These are phyloP conservation scores for Microcebus jonahi DNA, from an alignment of 2,113 vertebrate genomes.

Conservation along the genomic window DNA sequence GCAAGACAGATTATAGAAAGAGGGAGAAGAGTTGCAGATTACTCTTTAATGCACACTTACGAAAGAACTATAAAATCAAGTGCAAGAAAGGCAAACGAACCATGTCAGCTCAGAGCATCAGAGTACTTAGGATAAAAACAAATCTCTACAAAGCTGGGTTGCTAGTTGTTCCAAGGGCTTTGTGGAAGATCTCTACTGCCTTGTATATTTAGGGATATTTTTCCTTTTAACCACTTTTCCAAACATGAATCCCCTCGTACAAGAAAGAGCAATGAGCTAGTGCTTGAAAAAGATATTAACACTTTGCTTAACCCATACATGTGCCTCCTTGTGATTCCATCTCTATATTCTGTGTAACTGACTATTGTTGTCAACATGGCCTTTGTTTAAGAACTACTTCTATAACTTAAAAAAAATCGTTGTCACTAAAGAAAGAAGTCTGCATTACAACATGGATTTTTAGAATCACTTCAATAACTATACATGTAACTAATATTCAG, in stretches of 20 bases:
- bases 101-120: background rate
- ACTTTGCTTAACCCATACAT: background rate
- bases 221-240: background rate
- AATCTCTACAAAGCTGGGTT: background rate
- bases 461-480: background rate
- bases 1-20: background rate
- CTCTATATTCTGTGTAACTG: background rate
- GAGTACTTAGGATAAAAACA: background rate
- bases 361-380: background rate
- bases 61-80: background rate
- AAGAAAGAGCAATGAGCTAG: background rate
- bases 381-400: background rate
- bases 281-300: background rate
- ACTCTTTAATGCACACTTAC: background rate
- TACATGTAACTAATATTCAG: background rate
- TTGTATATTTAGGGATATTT: background rate
- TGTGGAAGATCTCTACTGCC: background rate
- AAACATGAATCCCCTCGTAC: background rate
- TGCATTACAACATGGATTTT: background rate
- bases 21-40: background rate
- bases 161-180: background rate
- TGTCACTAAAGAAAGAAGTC: background rate
- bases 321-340: background rate
- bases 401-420: background rate
- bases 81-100: background rate